A percentile compares a stretch with the other conserved stretches of the same genome.
These are phyloP conservation scores for Ephialtes manifestator DNA, from an alignment of 2,888 invertebrate species.

Conservation along the genomic window DNA sequence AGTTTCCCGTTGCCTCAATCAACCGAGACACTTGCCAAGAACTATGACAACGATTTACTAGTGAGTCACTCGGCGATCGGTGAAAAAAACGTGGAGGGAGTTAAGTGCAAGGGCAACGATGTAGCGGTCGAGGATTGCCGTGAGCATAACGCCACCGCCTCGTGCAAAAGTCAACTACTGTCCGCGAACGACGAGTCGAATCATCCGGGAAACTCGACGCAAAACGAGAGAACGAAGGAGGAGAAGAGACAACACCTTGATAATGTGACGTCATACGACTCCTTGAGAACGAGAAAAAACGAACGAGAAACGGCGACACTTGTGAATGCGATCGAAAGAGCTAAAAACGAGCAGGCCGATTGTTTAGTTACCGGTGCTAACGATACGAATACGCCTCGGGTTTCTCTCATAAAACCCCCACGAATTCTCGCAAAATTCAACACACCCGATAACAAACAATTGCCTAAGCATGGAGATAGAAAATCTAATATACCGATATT, in stretches of 20 bases:
- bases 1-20: conserved; percentile 58
- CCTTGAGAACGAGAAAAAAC: conserved; percentile 68
- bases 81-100: conserved; percentile 36
- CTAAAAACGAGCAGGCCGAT: conserved; percentile 63
- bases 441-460: conserved; percentile 71
- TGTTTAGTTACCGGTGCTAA: conserved; percentile 77
- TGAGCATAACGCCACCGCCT: conserved; percentile 48
- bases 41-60: conserved; percentile 46
- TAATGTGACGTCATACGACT: conserved; percentile 66
- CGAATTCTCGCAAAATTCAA: conserved; percentile 76
- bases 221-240: conserved; percentile 56
- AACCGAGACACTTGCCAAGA: conserved; percentile 35
- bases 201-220: conserved; percentile 73
- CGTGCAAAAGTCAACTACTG: conserved; percentile 39
- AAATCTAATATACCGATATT: conserved; percentile 84
- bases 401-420: conserved; percentile 81
- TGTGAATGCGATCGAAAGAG: conserved; percentile 28
- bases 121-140: conserved; percentile 50
- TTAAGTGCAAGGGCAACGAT: conserved; percentile 39
- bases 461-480: conserved; percentile 78
- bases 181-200: conserved; percentile 52
- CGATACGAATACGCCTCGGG: conserved; percentile 72
- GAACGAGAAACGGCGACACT: conserved; percentile 67
- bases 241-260: conserved; percentile 63
- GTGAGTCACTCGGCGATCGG: conserved; percentile 32